Conservation (phyloP, 2,797 vertebrate species). For the Chelidonichthys spinosus region DNA sequence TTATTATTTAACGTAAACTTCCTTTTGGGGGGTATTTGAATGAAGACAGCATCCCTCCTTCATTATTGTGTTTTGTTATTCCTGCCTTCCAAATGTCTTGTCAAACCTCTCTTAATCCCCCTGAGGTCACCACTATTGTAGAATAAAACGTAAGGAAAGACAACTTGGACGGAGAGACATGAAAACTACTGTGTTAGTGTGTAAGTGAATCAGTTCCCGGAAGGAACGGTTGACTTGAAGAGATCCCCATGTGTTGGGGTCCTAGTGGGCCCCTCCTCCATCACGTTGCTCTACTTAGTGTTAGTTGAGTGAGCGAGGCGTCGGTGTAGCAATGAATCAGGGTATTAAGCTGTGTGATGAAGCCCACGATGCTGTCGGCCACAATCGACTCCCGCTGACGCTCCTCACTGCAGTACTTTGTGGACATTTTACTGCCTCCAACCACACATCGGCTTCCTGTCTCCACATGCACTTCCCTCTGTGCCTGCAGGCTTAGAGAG, state of each 20-base stretch:
- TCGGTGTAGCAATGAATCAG: slow-evolving; percentile 17
- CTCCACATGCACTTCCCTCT: slow-evolving; percentile 7
- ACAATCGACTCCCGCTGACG: slow-evolving; percentile 25
- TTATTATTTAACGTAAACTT: too few species aligned
- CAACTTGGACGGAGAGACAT: neutral
- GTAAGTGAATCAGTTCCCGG: neutral
- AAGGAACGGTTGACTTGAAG: slow-evolving; percentile 25
- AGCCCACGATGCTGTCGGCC: slow-evolving; percentile 24
- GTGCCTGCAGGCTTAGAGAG: slow-evolving; percentile 1
- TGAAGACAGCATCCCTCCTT: neutral
- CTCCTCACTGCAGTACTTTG: slow-evolving; percentile 21
- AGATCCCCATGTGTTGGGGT: slow-evolving; percentile 25
- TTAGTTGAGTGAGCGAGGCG: slow-evolving; percentile 13
- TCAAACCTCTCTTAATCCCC: neutral
- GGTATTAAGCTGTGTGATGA: slow-evolving; percentile 30
- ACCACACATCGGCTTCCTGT: slow-evolving; percentile 25
- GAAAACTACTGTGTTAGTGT: slow-evolving; percentile 5
- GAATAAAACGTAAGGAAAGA: neutral
- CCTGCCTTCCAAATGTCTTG: neutral
- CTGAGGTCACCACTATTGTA: neutral
- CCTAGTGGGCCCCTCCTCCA: slow-evolving; percentile 11
- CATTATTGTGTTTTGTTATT: neutral
- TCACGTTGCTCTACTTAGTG: slow-evolving; percentile 31
- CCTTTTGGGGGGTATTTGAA: too few species aligned
- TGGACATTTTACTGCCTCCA: slow-evolving; percentile 20